Percentiles rank a stretch among this genome's conserved stretches.
These are phyloP conservation scores for Pararge aegeria DNA, from an alignment of 1,140 invertebrate species.

Conservation along the genomic window DNA sequence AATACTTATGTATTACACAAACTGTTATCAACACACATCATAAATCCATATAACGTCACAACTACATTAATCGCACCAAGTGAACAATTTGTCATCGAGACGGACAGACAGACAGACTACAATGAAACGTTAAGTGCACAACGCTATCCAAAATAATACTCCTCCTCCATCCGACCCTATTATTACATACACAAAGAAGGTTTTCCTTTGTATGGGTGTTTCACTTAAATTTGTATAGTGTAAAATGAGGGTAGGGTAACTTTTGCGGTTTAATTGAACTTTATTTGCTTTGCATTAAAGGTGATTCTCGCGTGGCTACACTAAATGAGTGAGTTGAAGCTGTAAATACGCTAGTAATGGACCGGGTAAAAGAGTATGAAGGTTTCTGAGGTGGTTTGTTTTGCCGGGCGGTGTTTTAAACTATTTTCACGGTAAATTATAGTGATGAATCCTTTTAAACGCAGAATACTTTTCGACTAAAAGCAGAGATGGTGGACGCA, in stretches of 20 bases:
- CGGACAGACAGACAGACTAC: conserved; percentile 27
- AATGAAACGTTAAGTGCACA: conserved; percentile 27
- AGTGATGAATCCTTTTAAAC: conserved; percentile 15
- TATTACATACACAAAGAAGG: conserved; percentile 3
- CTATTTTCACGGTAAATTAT: conserved; percentile 20
- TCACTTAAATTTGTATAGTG: conserved; percentile 24
- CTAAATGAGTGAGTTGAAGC: neutral
- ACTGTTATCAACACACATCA: conserved; percentile 9
- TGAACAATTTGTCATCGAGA: conserved; percentile 31
- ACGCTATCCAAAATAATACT: conserved; percentile 20
- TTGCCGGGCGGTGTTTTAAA: conserved; percentile 18
- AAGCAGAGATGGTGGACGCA: neutral
- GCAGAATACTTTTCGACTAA: neutral
- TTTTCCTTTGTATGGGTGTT: conserved; percentile 26
- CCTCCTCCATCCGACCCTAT: conserved; percentile 9
- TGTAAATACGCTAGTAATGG: conserved; percentile 24
- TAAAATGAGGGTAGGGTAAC: conserved; percentile 18
- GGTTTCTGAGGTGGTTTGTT: conserved; percentile 19
- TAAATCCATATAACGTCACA: conserved; percentile 22
- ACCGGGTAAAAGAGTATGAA: conserved; percentile 25
- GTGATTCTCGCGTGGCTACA: neutral
- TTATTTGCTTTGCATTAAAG: conserved; percentile 3
- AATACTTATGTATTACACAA: neutral
- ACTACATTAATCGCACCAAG: conserved; percentile 27
- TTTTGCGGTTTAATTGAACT: neutral